phyloP scores from a whole-genome alignment of 2,888 invertebrate genomes.

The Embidobia sp. region DNA sequence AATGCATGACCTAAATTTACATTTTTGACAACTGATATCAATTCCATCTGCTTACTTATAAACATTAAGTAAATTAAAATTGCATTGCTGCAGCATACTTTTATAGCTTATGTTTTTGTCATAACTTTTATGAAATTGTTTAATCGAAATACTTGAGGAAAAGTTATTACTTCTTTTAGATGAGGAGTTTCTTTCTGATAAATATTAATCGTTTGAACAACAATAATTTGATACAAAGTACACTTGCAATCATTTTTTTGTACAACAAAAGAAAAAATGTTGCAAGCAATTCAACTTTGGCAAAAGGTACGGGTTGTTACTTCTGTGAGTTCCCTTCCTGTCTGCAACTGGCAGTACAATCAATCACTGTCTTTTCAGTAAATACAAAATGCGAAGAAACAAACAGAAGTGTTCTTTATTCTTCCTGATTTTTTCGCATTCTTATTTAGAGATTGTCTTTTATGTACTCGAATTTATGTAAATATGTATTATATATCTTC shows the following conservation, averaged over 20 bases:
- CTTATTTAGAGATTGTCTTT: slow-evolving; percentile 24
- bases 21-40: no score
- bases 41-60: no score
- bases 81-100: no score
- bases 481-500: neutral
- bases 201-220: no score
- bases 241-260: slow-evolving; percentile 1
- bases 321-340: slow-evolving; percentile 75
- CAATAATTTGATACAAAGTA: no score
- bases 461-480: slow-evolving; percentile 5
- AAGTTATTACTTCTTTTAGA: no score
- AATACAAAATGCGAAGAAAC: slow-evolving; percentile 73
- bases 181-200: no score
- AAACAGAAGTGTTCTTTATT: slow-evolving; percentile 60
- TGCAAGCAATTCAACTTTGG: slow-evolving; percentile 72
- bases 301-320: slow-evolving; percentile 76
- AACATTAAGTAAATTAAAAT: no score
- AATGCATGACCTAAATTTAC: no score
- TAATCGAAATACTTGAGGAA: no score
- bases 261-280: slow-evolving; percentile 44
- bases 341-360: slow-evolving; percentile 79
- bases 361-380: slow-evolving; percentile 77
- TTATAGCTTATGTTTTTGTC: no score
- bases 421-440: slow-evolving; percentile 43
- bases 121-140: no score